Conservation (phyloP, 2,797 vertebrate species). For the Gymnoscopelus microlampas region DNA sequence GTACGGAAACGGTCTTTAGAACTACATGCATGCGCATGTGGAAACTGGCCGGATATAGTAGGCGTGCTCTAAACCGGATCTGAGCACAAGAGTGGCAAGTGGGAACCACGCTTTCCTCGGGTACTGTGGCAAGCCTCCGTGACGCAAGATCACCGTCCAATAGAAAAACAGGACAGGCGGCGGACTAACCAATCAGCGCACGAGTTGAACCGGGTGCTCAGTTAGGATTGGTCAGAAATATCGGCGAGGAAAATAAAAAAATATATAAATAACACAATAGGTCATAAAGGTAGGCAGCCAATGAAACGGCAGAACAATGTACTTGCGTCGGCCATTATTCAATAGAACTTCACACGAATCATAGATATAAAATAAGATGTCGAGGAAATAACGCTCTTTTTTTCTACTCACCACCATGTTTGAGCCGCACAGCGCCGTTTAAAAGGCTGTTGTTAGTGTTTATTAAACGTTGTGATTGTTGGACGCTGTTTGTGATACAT, state of each 20-base stretch:
- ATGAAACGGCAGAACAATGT: slow-evolving; percentile 21
- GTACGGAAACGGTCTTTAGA: no score
- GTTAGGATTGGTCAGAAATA: slow-evolving; percentile 39
- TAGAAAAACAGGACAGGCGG: neutral
- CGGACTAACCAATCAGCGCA: slow-evolving; percentile 40
- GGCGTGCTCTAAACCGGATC: no score
- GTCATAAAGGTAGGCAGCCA: slow-evolving; percentile 32
- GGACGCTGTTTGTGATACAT: neutral
- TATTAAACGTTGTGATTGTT: neutral
- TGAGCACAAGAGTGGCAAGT: no score
- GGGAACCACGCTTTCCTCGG: no score
- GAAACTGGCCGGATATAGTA: no score
- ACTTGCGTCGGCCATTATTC: slow-evolving; percentile 15
- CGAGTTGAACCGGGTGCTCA: neutral
- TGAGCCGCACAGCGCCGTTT: neutral
- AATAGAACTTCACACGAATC: slow-evolving; percentile 35
- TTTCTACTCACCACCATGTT: slow-evolving; percentile 65
- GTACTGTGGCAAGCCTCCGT: slow-evolving; percentile 18
- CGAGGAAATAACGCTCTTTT: neutral
- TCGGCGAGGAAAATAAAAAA: neutral
- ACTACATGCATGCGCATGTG: no score
- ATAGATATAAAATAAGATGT: slow-evolving; percentile 12
- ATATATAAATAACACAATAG: slow-evolving; percentile 24
- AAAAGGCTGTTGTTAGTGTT: neutral
- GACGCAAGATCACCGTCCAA: slow-evolving; percentile 31